Evolutionary conservation across 2,888 invertebrate genomes (phyloP), one percentile per base, ranked within the genome.

Genomic region (Epiblema foenella): DNA sequence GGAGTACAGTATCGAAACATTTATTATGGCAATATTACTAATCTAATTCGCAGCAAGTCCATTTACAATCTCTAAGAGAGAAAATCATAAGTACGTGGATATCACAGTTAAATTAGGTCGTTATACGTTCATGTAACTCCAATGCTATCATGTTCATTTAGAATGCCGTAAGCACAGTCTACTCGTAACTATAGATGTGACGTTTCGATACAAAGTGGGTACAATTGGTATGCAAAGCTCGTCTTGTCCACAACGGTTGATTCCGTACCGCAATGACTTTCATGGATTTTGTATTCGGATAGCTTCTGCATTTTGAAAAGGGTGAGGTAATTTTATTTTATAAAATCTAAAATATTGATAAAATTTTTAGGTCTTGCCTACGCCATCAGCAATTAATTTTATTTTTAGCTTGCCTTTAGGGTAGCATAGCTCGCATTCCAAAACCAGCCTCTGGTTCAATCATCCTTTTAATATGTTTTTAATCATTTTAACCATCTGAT

Each of bases 161-260:
- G 11, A 64, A 58, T 11, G 39, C 15, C 51, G 7, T 42, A 69
- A 64, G 39, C 49, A 51, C 39, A 17, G 8, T 29, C n/a, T 15
- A 12, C 1, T 18, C 10, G 15, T 10, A 49, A 51, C 9, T 33
- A n/a, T 51, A 24, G 57, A 58, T 69, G 52, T 18, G 42, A 39
- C 64, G 11, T 51, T 69, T 52, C 51, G 7, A 11, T 8, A 24
- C 0, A 57, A 12, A 33, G n/a, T 3, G 18, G 49, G 11, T 29
- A 33, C 52, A 18, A 65, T 69, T 65, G 58, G 64, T 69, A 69
- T 69, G 69, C 69, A 69, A 69, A 69, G 69, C 64, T 51, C 69
- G 69, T 65, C 60, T 62, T 58, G 69, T 52, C 52, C 24, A 59
- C 69, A 65, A 65, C 58, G 64, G 69, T 69, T 69, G 69, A 69